These are phyloP conservation scores for Plutomurus gul DNA, from an alignment of 1,140 invertebrate species.

Conservation along the genomic window DNA sequence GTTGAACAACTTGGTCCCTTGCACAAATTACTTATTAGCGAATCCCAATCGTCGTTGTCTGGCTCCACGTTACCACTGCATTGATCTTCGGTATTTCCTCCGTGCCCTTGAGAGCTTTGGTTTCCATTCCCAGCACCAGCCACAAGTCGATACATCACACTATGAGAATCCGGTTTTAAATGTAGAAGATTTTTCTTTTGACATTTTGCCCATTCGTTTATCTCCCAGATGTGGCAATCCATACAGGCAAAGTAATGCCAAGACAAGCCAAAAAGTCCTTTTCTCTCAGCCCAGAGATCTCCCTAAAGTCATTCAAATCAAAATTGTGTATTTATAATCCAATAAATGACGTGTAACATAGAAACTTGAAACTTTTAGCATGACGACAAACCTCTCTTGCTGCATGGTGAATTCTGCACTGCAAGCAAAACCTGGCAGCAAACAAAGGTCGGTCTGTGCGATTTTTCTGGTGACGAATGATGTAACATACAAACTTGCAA, in stretches of 20 bases:
- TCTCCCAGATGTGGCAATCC: slow-evolving; percentile 91
- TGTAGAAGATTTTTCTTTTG: slow-evolving; percentile 81
- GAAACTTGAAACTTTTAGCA: no score
- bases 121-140: slow-evolving; percentile 37
- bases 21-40: slow-evolving; percentile 50
- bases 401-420: slow-evolving; percentile 87
- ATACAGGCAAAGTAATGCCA: slow-evolving; percentile 96
- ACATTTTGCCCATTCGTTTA: slow-evolving; percentile 93
- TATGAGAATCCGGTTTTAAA: slow-evolving; percentile 78
- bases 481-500: no score
- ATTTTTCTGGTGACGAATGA: slow-evolving; percentile 79
- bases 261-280: slow-evolving; percentile 76
- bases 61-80: slow-evolving; percentile 6
- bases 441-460: slow-evolving; percentile 82
- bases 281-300: slow-evolving; percentile 93
- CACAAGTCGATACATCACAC: slow-evolving; percentile 89
- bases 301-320: slow-evolving; percentile 65
- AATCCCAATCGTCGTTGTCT: slow-evolving; percentile 50
- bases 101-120: not conserved
- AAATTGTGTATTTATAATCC: slow-evolving; percentile 42
- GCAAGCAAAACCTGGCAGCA: slow-evolving; percentile 84
- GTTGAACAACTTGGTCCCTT: slow-evolving; percentile 10
- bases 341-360: slow-evolving; percentile 12
- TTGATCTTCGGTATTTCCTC: not conserved
- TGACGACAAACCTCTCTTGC: slow-evolving; percentile 82